phyloP scores from a whole-genome alignment of 2,888 invertebrate genomes.

The Drosophila subsilvestris region DNA sequence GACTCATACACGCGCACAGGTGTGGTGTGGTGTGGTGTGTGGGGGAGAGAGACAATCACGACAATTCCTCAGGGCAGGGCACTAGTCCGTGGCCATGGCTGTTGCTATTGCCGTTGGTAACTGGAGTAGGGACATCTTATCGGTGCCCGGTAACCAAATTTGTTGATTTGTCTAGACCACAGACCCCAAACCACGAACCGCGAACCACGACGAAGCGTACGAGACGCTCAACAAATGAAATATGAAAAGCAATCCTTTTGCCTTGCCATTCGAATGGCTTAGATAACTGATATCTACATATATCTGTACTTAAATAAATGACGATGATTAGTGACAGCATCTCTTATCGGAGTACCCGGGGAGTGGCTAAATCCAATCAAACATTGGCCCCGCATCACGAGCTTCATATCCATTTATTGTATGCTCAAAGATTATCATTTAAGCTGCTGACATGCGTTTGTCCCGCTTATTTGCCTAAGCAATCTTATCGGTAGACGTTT shows the following conservation, averaged over 20 bases:
- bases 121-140: conserved; percentile 52
- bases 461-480: conserved; percentile 33
- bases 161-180: conserved; percentile 12
- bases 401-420: not conserved
- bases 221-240: not conserved
- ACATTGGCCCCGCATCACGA: conserved; percentile 8
- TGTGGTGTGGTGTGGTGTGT: not conserved
- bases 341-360: no score
- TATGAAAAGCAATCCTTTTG: no score
- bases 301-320: no score
- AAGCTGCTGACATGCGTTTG: conserved; percentile 24
- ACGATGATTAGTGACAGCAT: no score
- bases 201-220: not conserved
- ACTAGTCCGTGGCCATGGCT: conserved; percentile 25
- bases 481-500: conserved; percentile 31
- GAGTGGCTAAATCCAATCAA: not conserved
- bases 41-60: conserved; percentile 24
- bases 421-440: conserved; percentile 23
- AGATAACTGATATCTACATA: no score
- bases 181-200: not conserved
- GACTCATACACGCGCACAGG: not conserved
- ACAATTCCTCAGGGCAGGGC: conserved; percentile 10
- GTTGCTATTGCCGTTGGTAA: conserved; percentile 40
- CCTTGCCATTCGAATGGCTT: no score
- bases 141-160: conserved; percentile 54